Conservation (phyloP, 2,113 vertebrate species). For the Cryptoleucopteryx plumbea region DNA sequence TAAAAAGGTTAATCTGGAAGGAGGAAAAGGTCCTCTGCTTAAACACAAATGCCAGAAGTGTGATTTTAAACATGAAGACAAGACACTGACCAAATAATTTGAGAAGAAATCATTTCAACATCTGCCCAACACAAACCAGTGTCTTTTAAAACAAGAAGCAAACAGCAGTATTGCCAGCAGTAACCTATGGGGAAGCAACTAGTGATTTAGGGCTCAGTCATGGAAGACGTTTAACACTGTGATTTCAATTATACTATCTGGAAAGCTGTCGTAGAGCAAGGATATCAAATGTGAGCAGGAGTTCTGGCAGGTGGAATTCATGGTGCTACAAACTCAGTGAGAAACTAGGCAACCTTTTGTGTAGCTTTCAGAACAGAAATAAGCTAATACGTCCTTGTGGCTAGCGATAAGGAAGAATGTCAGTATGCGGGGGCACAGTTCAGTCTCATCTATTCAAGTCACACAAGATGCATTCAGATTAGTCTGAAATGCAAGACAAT, state of each 20-base stretch:
- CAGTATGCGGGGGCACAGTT: background rate
- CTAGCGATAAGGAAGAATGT: background rate
- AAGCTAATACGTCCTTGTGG: background rate
- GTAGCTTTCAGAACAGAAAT: conserved; percentile 29
- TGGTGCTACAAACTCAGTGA: conserved; percentile 21
- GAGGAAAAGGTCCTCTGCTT: background rate
- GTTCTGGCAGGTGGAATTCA: conserved; percentile 46
- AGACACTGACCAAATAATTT: background rate
- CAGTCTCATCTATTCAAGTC: background rate
- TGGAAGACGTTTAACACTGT: background rate
- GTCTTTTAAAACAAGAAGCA: conserved; percentile 26
- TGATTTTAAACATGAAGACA: background rate
- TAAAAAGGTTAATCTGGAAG: conserved; percentile 39
- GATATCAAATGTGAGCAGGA: background rate
- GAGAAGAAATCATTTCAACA: background rate
- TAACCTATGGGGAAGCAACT: background rate
- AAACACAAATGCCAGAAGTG: background rate
- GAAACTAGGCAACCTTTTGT: background rate
- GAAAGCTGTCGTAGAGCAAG: background rate
- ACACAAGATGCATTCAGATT: background rate
- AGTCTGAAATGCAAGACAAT: background rate
- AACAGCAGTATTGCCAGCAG: background rate
- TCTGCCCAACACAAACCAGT: background rate
- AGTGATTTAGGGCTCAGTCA: background rate
- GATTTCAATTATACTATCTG: background rate